Evolutionary conservation across 2,113 vertebrate species (phyloP).

Genomic region (Muntiacus reevesi): DNA sequence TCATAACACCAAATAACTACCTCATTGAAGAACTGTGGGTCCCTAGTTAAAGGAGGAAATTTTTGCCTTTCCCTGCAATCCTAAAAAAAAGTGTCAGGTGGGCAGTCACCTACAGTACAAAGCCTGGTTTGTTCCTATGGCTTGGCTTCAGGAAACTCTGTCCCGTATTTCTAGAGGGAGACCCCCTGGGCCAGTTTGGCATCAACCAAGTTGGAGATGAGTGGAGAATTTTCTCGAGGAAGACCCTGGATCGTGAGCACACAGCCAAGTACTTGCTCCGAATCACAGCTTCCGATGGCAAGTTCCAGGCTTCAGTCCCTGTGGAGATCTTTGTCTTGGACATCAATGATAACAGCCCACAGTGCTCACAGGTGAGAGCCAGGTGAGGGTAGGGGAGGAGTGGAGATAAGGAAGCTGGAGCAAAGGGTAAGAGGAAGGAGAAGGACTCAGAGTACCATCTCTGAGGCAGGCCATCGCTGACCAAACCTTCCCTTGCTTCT

Average conservation of each 20-base stretch:
- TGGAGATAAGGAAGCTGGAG: neutral
- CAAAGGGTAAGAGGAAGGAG: constrained; percentile 4
- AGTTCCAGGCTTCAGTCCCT: constrained; percentile 87
- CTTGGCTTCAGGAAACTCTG: neutral
- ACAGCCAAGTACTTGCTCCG: constrained; percentile 87
- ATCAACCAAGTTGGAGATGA: constrained; percentile 86
- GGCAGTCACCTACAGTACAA: neutral
- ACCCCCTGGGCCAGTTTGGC: constrained; percentile 89
- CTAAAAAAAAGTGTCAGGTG: neutral
- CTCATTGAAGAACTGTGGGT: neutral
- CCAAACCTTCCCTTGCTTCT: neutral
- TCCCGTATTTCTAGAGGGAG: constrained; percentile 86
- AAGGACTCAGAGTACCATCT: neutral
- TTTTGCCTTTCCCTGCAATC: neutral
- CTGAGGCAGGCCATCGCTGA: neutral
- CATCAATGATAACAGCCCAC: constrained; percentile 95
- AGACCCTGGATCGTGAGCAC: constrained; percentile 90
- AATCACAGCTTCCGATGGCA: constrained; percentile 93
- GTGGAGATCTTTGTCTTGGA: constrained; percentile 94
- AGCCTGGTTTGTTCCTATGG: neutral
- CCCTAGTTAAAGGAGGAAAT: neutral
- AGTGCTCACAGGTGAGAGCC: constrained; percentile 90
- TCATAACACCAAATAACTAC: neutral
- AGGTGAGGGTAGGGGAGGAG: neutral
- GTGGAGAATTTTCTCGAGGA: constrained; percentile 90